Percentiles rank a stretch among this genome's conserved stretches.
phyloP scores from a whole-genome alignment of 2,797 vertebrate genomes.

The Enteromius viviparus region DNA sequence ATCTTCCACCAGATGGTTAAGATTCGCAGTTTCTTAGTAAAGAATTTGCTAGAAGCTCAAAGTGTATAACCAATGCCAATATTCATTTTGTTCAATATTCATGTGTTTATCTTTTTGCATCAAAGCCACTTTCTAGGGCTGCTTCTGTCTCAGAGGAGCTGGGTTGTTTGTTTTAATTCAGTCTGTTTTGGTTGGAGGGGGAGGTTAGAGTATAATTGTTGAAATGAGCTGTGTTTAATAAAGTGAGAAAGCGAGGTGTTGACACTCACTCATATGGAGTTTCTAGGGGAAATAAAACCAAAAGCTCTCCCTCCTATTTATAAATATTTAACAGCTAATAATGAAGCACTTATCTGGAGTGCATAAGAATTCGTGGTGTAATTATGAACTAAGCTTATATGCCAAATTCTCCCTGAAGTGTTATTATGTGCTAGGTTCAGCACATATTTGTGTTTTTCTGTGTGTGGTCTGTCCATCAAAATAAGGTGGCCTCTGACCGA shows the following conservation, averaged over 20 bases:
- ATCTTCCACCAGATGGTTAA: slow-evolving; percentile 49
- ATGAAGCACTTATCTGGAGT: slow-evolving; percentile 38
- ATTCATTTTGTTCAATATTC: slow-evolving; percentile 49
- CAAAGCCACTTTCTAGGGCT: slow-evolving; percentile 29
- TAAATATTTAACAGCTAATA: slow-evolving; percentile 33
- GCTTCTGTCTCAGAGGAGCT: slow-evolving; percentile 9
- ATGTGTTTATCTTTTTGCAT: slow-evolving; percentile 33
- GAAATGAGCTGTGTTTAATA: slow-evolving; percentile 27
- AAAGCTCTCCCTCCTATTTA: slow-evolving; percentile 22
- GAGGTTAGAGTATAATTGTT: slow-evolving; percentile 19
- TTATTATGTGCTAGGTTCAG: slow-evolving; percentile 15
- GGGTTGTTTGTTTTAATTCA: slow-evolving; percentile 40
- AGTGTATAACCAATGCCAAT: slow-evolving; percentile 36
- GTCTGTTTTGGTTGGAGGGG: slow-evolving; percentile 38
- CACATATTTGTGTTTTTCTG: background rate
- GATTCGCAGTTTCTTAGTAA: slow-evolving; percentile 29
- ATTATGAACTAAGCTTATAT: slow-evolving; percentile 23
- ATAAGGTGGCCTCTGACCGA: background rate
- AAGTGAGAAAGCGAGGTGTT: slow-evolving; percentile 12
- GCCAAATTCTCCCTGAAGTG: slow-evolving; percentile 20
- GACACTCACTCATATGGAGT: background rate
- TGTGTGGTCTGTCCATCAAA: slow-evolving; percentile 10
- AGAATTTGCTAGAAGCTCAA: slow-evolving; percentile 35
- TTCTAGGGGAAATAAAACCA: slow-evolving; percentile 15
- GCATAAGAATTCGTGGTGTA: slow-evolving; percentile 16